Conservation (phyloP, 2,797 vertebrate genomes). For the Clangula hyemalis region DNA sequence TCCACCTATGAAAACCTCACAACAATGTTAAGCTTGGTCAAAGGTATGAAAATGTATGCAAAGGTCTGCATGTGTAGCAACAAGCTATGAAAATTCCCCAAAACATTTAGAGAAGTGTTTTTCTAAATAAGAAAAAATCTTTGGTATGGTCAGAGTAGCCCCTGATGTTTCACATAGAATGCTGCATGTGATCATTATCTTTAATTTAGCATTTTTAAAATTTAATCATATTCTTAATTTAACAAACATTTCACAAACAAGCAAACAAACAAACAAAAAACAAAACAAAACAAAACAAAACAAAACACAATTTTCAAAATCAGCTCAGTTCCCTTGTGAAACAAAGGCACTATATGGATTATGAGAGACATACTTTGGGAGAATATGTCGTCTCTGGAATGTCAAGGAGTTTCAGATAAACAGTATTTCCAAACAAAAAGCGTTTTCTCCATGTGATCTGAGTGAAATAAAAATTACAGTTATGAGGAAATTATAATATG, state of each 20-base stretch:
- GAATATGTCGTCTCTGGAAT: slow-evolving; percentile 66
- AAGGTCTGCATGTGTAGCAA: background rate
- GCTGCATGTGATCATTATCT: slow-evolving; percentile 41
- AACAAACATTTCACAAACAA: slow-evolving; percentile 25
- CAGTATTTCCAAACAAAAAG: slow-evolving; percentile 46
- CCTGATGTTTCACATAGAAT: slow-evolving; percentile 9
- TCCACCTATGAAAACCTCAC: background rate
- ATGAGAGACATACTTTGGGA: slow-evolving; percentile 60
- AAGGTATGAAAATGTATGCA: background rate
- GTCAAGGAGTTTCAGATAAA: slow-evolving; percentile 68
- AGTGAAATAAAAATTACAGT: slow-evolving; percentile 53
- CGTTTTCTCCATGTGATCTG: slow-evolving; percentile 43
- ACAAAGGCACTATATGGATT: slow-evolving; percentile 57
- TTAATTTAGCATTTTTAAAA: slow-evolving; percentile 14
- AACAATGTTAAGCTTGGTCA: slow-evolving; percentile 55
- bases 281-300: no score
- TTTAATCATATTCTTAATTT: background rate
- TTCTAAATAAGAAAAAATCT: slow-evolving; percentile 43
- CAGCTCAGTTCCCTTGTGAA: slow-evolving; percentile 57
- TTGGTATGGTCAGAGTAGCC: slow-evolving; percentile 46
- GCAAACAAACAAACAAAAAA: slow-evolving; percentile 30
- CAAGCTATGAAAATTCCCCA: slow-evolving; percentile 28
- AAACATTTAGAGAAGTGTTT: slow-evolving; percentile 8
- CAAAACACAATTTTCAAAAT: slow-evolving; percentile 4
- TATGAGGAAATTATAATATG: background rate